Evolutionary conservation across 2,797 vertebrate species (phyloP), one percentile per base, ranked within the genome.

Genomic region (Thaleichthys pacificus): DNA sequence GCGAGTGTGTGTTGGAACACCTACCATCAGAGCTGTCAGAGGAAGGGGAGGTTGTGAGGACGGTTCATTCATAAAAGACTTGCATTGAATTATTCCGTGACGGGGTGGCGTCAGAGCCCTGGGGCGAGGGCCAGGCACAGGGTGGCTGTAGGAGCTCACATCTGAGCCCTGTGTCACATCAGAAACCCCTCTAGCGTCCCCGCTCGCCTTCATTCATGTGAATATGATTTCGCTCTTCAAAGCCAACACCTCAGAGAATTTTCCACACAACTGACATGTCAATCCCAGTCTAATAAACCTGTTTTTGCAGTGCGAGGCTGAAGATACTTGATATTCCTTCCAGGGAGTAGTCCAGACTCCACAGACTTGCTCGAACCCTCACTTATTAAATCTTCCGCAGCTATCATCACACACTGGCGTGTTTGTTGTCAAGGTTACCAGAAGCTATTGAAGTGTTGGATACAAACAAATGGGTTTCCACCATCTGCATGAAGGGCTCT

Each of bases 61-160:
- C 80, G 82, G 84, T 89, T 89, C 84, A 89, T 88, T 90, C 85
- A 89, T 80, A 84, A 83, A 90, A 80, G 74, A 51, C 72, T 61
- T 71, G 71, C 80, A 74, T 88, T 88, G 88, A 89, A 90, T 89
- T 88, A 89, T 76, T 87, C 81, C 83, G 86, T 84, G 79, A 73
- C 71, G 66, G 65, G 63, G 71, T 78, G 79, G 71, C 86, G 83
- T 80, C 51, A 75, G 84, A 86, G 73, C 5, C 28, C 28, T 4
- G 4, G 61, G 17, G 28, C 28, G 79, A 63, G 3, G 6, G 19
- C 57, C 70, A 82, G 19, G 80, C 82, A 54, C 79, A 24, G 58
- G 22, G 2, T 58, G 7, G 22, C 58, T 32, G 74, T 38, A 60
- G 73, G 77, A 30, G 57, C 79, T 81, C 80, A 71, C 70, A 87